Evolutionary conservation across 2,888 invertebrate species (phyloP), one percentile per base, ranked within the genome.

Genomic region (Arge pagana): DNA sequence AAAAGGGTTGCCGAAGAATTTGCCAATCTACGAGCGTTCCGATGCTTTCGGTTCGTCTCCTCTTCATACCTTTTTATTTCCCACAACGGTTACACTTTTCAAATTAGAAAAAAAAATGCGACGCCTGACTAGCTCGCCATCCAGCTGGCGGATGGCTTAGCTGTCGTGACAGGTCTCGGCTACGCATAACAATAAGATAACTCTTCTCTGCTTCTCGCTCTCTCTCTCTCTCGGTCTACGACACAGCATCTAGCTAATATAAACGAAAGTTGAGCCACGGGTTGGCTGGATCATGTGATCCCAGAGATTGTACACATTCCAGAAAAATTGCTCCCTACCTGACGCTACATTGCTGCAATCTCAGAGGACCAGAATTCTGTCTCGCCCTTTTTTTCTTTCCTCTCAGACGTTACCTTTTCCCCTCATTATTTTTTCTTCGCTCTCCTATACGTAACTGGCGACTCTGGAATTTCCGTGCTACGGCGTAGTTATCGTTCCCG

Each of bases 21-120:
- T 10, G 13, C 16, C n/a, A n/a, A n/a, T n/a, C 16, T 11, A 15
- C 8, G 31, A 45, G 15, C 35, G 31, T 45, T 31, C 45, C 15
- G 33, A 35, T 45, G 33, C 45, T 35, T 45, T 45, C 45, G 33
- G 45, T 31, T 45, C 31, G 31, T 45, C 35, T 45, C 33, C 35
- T 15, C 31, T 45, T 45, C 35, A 35, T 45, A 45, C 45, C 45
- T 35, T 45, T 35, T 23, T 33, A 45, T 45, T 45, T 45, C 23
- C 45, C 16, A 35, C 33, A 45, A 35, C 45, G 35, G 45, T 45
- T 45, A 45, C 45, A 45, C 45, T 45, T 45, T 45, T 31, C 45
- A 45, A 45, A 45, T 45, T 45, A 45, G 33, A 45, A n/a, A n/a
- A n/a, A n/a, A n/a, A n/a, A n/a, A 35, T 33, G 35, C 24, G 45